Conservation (phyloP, 2,888 invertebrate genomes). For the Agrochola lota region DNA sequence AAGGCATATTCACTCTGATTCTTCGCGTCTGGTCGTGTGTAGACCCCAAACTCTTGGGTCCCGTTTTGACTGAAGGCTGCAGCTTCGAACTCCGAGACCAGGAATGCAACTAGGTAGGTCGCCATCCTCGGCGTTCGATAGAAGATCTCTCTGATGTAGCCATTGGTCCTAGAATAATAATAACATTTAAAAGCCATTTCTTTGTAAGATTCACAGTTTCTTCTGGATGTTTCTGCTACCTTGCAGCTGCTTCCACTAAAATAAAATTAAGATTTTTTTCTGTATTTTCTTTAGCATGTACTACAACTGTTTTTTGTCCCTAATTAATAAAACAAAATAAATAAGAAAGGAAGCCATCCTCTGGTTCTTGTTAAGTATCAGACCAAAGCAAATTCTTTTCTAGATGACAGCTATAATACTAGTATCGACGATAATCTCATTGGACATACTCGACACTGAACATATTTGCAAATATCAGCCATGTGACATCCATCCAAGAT, state of each 20-base stretch:
- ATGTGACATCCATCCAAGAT: neutral
- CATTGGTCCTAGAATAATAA: conserved; percentile 81
- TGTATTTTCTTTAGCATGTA: neutral
- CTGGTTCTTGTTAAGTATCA: too few species aligned
- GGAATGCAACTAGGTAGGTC: conserved; percentile 95
- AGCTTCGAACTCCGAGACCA: conserved; percentile 93
- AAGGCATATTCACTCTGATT: conserved; percentile 92
- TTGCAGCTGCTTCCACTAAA: neutral
- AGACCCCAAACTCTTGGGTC: conserved; percentile 90
- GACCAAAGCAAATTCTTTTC: neutral
- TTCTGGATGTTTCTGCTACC: neutral
- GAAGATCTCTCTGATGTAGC: conserved; percentile 92
- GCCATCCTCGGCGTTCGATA: conserved; percentile 93
- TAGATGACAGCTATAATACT: neutral
- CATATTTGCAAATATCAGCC: neutral
- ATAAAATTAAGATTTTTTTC: neutral
- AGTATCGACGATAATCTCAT: neutral
- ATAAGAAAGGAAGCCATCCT: neutral
- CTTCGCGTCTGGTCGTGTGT: conserved; percentile 92
- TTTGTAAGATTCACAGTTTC: neutral
- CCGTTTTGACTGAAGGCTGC: conserved; percentile 71
- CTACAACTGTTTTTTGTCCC: too few species aligned
- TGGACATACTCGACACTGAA: neutral
- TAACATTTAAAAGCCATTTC: neutral
- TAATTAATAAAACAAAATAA: neutral